Evolutionary conservation across 2,888 invertebrate genomes (phyloP), one percentile per base, ranked within the genome.

Genomic region (Pyrochroa serraticornis): DNA sequence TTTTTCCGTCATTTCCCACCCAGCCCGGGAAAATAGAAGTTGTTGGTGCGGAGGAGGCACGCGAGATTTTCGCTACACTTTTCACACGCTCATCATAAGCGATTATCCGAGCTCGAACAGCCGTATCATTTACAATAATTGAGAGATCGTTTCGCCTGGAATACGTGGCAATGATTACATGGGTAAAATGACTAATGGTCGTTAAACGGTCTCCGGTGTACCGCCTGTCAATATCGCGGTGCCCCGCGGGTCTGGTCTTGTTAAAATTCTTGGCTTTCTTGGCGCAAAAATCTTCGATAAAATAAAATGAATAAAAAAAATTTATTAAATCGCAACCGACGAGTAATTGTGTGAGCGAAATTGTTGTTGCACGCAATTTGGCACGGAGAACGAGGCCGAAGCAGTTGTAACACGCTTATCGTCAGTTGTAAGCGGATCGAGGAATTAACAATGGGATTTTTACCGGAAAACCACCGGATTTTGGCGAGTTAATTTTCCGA

Each of bases 101-200:
- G 48, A 63, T 64, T 55, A 55, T 39, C 13, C 56, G 51, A 33
- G 44, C 53, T 45, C 14, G 50, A 60, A 60, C 56, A 55, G 56
- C 42, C 64, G 65, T 62, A 67, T 65, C 65, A 64, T 65, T 67
- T 67, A 65, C 65, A 64, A 65, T 65, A 67, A 67, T 67, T 67
- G 67, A 67, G 67, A 67, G 67, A 67, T 67, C 67, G 64, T 65
- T 62, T 54, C 60, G 60, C 47, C 42, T 49, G 57, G 57, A 52
- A 60, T 65, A 63, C 62, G 64, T 62, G 64, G 62, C 64, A 63
- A 64, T 67, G 66, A 65, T 65, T 66, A 69, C 60, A 67, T 60
- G 64, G 67, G 59, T 59, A 60, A 66, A 66, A 69, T 69, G 69
- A 69, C 68, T 69, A 69, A 69, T 69, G 68, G 67, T 59, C 58